Conservation (phyloP, 2,113 vertebrate genomes). For the Cyanoderma ruficeps region DNA sequence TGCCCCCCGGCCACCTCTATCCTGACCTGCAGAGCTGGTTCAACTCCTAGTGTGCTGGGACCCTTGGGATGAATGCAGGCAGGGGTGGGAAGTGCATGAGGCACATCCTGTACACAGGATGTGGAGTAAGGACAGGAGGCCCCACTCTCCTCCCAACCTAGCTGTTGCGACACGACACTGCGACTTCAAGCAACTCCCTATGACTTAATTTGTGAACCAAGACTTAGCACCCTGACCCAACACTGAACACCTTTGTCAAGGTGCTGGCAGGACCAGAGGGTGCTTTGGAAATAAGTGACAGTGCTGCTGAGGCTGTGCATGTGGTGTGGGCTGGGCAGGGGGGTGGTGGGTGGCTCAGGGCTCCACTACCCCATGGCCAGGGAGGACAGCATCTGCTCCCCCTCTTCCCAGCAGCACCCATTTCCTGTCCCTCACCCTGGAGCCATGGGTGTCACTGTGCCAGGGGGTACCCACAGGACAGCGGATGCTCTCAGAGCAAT, state of each 20-base stretch:
- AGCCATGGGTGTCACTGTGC: fast-evolving
- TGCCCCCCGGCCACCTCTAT: slow-evolving; percentile 61
- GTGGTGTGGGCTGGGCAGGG: not conserved
- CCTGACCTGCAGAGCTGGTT: slow-evolving; percentile 78
- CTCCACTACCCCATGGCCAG: not conserved
- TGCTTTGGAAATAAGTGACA: not conserved
- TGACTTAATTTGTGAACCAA: not conserved
- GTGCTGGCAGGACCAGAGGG: not conserved
- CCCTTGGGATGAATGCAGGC: not conserved
- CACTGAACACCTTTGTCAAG: not conserved
- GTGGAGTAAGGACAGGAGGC: not conserved
- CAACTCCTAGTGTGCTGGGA: not conserved
- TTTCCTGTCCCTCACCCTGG: not conserved
- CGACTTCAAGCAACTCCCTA: not conserved
- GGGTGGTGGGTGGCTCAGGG: not conserved
- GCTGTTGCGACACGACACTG: not conserved
- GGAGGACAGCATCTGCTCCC: not conserved
- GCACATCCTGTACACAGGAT: not conserved
- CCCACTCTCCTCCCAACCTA: not conserved
- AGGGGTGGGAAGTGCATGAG: fast-evolving
- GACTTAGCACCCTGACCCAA: fast-evolving
- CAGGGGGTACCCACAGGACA: not conserved
- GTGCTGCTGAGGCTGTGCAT: not conserved
- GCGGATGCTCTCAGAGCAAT: not conserved
- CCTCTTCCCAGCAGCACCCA: not conserved